Evolutionary conservation across 1,140 invertebrate genomes (phyloP).

Genomic region (Lanistes nyassanus): DNA sequence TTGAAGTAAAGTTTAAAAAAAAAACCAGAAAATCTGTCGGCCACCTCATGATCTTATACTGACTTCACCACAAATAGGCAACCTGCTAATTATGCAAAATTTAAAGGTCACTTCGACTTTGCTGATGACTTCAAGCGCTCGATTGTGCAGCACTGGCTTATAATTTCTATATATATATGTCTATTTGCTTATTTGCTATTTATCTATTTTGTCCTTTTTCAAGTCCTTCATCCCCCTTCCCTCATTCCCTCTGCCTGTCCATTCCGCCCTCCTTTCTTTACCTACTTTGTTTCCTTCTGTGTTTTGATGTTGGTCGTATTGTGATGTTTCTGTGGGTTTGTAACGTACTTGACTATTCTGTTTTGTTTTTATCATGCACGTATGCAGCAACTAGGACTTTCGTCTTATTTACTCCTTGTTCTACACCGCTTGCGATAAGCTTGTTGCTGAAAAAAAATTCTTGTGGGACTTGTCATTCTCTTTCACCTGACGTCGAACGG

Average conservation of each 20-base stretch:
- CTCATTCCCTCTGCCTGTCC: neutral
- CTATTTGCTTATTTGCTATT: neutral
- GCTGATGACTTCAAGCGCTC: neutral
- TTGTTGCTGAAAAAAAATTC: no score
- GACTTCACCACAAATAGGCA: neutral
- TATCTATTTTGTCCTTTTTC: no score
- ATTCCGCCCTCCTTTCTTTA: neutral
- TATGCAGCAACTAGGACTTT: no score
- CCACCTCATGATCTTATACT: neutral
- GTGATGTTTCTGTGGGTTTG: no score
- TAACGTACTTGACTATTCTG: no score
- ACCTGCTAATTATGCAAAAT: neutral
- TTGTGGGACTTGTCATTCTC: no score
- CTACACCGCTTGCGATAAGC: no score
- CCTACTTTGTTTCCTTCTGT: neutral
- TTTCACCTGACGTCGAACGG: no score
- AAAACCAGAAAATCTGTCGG: neutral
- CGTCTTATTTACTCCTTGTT: no score
- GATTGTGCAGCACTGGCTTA: neutral
- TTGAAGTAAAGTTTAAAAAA: neutral
- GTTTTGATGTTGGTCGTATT: neutral
- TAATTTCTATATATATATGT: neutral
- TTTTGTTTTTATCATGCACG: no score
- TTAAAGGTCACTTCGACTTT: slow-evolving; percentile 4
- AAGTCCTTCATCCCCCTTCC: neutral